These are phyloP conservation scores for Crocodylus rhombifer DNA, from an alignment of 2,797 vertebrate species.

Conservation along the genomic window DNA sequence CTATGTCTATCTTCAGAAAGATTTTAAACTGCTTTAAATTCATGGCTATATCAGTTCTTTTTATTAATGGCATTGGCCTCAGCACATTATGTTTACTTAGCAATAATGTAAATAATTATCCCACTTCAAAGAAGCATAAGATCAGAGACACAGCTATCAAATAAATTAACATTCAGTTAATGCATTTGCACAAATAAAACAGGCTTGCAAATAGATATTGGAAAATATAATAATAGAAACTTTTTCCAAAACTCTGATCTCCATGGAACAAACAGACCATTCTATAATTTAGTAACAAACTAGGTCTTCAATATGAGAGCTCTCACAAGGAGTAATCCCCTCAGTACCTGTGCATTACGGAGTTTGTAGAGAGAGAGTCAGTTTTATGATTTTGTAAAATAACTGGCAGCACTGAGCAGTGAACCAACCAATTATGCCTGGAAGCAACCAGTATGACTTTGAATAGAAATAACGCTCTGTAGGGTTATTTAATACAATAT, in stretches of 20 bases:
- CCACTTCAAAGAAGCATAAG: slow-evolving; percentile 15
- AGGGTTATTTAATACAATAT: slow-evolving; percentile 39
- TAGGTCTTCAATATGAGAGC: neutral
- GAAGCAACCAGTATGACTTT: slow-evolving; percentile 58
- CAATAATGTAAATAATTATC: slow-evolving; percentile 31
- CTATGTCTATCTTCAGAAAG: neutral
- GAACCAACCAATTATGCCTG: slow-evolving; percentile 62
- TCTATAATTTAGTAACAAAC: slow-evolving; percentile 31
- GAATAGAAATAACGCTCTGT: slow-evolving; percentile 55
- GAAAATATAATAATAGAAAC: slow-evolving; percentile 34
- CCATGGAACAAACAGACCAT: slow-evolving; percentile 15
- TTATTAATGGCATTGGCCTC: neutral
- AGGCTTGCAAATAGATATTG: slow-evolving; percentile 17
- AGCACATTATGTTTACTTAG: neutral
- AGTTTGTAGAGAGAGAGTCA: slow-evolving; percentile 33
- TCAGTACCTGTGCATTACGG: neutral
- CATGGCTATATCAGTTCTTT: neutral
- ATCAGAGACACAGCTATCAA: slow-evolving; percentile 20
- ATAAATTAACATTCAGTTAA: slow-evolving; percentile 1
- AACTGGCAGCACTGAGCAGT: slow-evolving; percentile 42
- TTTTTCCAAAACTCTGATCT: slow-evolving; percentile 24
- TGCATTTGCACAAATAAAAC: neutral
- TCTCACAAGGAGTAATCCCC: slow-evolving; percentile 29
- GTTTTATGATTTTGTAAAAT: slow-evolving; percentile 57
- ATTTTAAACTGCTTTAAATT: neutral